phyloP scores from a whole-genome alignment of 2,797 vertebrate species.

The Spheniscus humboldti region DNA sequence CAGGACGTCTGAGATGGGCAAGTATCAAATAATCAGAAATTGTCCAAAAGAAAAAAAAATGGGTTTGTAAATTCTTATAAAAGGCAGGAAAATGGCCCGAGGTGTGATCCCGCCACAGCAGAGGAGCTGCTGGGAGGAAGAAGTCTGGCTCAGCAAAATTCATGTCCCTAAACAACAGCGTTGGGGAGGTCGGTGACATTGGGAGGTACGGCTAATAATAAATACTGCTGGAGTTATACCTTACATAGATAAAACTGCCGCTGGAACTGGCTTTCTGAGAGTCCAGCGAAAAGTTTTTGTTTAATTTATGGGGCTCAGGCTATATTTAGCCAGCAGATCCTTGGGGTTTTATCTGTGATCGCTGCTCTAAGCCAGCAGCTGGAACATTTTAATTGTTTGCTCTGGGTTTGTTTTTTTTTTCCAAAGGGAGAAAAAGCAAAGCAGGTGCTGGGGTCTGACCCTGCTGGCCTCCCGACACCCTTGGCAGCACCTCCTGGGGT shows the following conservation, averaged over 20 bases:
- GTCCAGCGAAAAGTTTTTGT: constrained; percentile 45
- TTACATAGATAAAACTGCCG: constrained; percentile 2
- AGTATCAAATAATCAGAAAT: not conserved
- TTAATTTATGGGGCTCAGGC: constrained; percentile 67
- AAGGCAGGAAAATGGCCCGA: not conserved
- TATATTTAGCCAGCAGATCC: constrained; percentile 71
- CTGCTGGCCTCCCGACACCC: rapidly evolving
- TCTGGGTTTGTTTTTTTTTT: not conserved
- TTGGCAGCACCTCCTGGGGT: rapidly evolving
- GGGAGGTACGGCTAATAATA: constrained; percentile 26
- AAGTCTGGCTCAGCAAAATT: not conserved
- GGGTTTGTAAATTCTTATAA: not conserved
- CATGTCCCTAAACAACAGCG: not conserved
- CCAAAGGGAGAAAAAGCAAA: not conserved
- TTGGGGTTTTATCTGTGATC: constrained; percentile 47
- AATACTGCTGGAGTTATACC: not conserved
- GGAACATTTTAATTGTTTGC: constrained; percentile 39
- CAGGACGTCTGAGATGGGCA: rapidly evolving
- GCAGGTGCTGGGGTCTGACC: not conserved
- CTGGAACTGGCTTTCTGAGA: constrained; percentile 37
- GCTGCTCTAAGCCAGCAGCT: constrained; percentile 17
- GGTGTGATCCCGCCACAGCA: not conserved
- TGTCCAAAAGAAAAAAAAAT: not conserved
- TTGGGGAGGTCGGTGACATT: not conserved
- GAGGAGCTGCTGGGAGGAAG: not conserved